Evolutionary conservation across 2,888 invertebrate species (phyloP), one percentile per base, ranked within the genome.

Genomic region (Apoderus coryli): DNA sequence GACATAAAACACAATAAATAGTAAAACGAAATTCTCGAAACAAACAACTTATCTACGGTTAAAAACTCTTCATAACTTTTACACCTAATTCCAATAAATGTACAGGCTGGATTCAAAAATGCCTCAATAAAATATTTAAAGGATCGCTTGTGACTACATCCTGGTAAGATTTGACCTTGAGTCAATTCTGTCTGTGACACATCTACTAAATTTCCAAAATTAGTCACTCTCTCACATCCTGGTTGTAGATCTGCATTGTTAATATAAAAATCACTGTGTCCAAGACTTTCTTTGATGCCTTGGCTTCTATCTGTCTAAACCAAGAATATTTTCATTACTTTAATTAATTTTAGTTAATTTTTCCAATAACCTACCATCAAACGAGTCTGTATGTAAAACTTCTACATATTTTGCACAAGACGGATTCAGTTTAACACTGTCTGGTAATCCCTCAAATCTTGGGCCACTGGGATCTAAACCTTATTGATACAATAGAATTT

Each of bases 391-490:
- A 45, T 72, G 70, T 15, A 72, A 59, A 25, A 65, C 61, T 49
- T 72, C 71, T 1, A 72, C 70, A 42, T 66, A 68, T 30, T 46
- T 44, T 1, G 71, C 71, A 45, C 68, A 67, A 6, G 52, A 46
- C 3, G 57, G 54, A 45, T 69, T 65, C 7, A 72, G 51, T 24
- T 66, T 57, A 2, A 69, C 65, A 11, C 49, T 43, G 2, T 48
- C 41, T n/a, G 65, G 63, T 54, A 65, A 64, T 30, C 58, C 53
- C 37, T 61, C 60, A 47, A 69, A 72, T 44, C 58, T 61, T 2
- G 67, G 66, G 27, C 67, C 65, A 19, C 67, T 69, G 2, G 72
- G 71, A 51, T 72, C 71, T 36, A 72, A 50, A n/a, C 64, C 69
- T 50, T 19, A 7, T 19, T n/a, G n/a, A 19, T 7, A 19, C 19